Evolutionary conservation across 2,888 invertebrate genomes (phyloP).

Genomic region (Heliconius erato): DNA sequence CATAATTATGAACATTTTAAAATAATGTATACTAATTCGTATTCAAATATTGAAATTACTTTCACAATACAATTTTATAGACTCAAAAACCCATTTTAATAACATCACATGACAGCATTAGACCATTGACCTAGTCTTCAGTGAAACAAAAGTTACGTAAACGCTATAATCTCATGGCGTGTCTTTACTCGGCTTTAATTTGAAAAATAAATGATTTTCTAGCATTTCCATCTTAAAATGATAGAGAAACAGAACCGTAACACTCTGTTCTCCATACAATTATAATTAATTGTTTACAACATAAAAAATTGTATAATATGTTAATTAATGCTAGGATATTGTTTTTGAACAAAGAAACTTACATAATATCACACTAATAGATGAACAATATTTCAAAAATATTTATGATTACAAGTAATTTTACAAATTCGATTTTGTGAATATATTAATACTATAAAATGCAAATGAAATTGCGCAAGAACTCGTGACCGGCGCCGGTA

Average conservation of each 20-base stretch:
- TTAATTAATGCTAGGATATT: not conserved
- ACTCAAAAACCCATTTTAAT: slow-evolving; percentile 24
- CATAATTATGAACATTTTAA: not conserved
- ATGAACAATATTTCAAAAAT: not conserved
- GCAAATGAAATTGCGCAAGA: slow-evolving; percentile 51
- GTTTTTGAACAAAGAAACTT: not conserved
- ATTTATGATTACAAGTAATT: not conserved
- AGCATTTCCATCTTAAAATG: not conserved
- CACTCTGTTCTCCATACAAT: not conserved
- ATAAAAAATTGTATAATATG: no score
- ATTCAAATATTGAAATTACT: slow-evolving; percentile 22
- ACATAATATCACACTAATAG: not conserved
- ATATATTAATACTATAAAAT: slow-evolving; percentile 12
- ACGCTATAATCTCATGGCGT: slow-evolving; percentile 27
- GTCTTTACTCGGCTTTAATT: not conserved
- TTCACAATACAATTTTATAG: slow-evolving; percentile 18
- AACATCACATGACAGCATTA: slow-evolving; percentile 41
- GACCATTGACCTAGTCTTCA: slow-evolving; percentile 46
- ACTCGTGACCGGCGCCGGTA: slow-evolving; percentile 50
- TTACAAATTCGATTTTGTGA: not conserved
- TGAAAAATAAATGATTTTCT: not conserved
- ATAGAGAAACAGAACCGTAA: not conserved
- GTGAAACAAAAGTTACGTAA: slow-evolving; percentile 44
- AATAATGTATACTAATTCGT: slow-evolving; percentile 15
- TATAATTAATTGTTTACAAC: no score